phyloP scores from a whole-genome alignment of 2,113 vertebrate species.

The Etia nguti region DNA sequence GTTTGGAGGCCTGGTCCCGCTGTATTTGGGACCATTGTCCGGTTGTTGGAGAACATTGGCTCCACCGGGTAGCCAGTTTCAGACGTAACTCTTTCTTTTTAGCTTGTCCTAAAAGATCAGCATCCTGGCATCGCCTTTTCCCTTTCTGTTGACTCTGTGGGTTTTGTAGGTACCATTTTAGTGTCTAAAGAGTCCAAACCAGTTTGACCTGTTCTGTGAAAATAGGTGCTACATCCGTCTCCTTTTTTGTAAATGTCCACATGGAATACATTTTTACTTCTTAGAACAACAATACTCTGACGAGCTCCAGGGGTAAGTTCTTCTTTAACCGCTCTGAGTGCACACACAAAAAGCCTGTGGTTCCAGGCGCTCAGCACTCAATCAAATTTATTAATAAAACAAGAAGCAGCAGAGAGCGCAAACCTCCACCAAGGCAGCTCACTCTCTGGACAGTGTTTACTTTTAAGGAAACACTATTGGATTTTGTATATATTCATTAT shows the following conservation, averaged over 20 bases:
- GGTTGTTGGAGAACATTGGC: not conserved
- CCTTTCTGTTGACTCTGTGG: not conserved
- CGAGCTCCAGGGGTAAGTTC: not conserved
- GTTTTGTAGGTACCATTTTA: not conserved
- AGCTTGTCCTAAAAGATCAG: not conserved
- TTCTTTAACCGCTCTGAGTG: not conserved
- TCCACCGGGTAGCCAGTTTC: not conserved
- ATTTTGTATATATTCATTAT: not conserved
- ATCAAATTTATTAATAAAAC: not conserved
- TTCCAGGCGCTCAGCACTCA: not conserved
- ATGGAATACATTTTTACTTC: not conserved
- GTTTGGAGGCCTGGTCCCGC: not conserved
- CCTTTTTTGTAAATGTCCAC: not conserved
- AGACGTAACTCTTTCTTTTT: not conserved
- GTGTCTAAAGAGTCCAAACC: not conserved
- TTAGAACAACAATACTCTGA: not conserved
- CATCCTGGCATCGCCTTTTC: not conserved
- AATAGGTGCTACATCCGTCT: not conserved
- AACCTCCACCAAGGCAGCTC: not conserved
- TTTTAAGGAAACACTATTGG: not conserved
- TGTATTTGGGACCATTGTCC: not conserved
- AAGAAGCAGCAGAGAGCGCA: not conserved
- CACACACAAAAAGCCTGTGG: not conserved
- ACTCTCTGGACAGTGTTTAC: not conserved
- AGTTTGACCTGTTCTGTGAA: not conserved